Evolutionary conservation across 2,797 vertebrate species (phyloP), one percentile per base, ranked within the genome.

Genomic region (Coregonus suidteri): DNA sequence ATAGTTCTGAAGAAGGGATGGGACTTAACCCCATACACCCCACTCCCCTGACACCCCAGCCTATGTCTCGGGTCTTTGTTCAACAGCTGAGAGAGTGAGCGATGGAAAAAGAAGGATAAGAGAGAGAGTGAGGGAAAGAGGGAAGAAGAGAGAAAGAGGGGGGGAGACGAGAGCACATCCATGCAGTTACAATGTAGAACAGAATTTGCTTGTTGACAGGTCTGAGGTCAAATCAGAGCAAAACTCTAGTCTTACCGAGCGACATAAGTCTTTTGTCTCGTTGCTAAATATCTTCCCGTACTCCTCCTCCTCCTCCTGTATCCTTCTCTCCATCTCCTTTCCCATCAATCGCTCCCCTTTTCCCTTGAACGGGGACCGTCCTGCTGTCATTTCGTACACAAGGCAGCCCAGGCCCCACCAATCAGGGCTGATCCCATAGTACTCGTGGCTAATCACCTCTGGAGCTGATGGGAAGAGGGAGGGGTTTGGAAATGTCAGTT

Each of bases 331-430:
- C 86, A 95, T 89, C 79, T 96, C 95, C 0, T 91, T 72, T n/a
- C 85, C 1, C 41, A 89, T 89, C 0, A 90, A 86, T 0, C 90
- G 89, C 37, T 96, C 95, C 35, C 91, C 93, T 53, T 75, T 82
- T 1, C 59, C 72, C 0, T 93, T 90, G 85, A 96, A 93, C 0
- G 95, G 95, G 0, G 93, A 91, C 37, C 82, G 85, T 1, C 95
- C 95, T 0, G 89, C 90, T 0, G 93, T 96, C 96, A 97, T 97
- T 83, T 97, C 96, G 0, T 95, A 97, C 20, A 97, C 88, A 35
- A 97, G 91, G 79, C 96, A 97, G 71, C 96, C 96, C 18, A 97
- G 90, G 0, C 96, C 96, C 96, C 96, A 96, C 96, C 96, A 97
- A 90, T 97, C 96, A 0, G 83, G 93, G 20, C 94, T 94, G 78